A percentile compares a stretch with the other conserved stretches of the same genome.
Conservation (phyloP, 2,797 vertebrate species). For the Naso thynnoides region DNA sequence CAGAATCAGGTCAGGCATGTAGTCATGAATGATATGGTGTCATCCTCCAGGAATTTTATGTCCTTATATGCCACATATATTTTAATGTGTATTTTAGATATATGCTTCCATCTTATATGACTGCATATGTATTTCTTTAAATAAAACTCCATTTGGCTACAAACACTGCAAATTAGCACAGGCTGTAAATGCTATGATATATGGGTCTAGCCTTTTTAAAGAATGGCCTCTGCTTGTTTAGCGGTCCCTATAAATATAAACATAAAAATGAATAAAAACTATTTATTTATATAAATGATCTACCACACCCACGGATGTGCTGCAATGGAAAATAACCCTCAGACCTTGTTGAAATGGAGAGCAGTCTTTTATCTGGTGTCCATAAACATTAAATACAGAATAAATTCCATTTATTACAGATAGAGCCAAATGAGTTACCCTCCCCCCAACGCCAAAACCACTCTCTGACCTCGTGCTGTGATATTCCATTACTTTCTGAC, state of each 20-base stretch:
- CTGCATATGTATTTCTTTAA: conserved; percentile 13
- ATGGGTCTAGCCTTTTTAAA: conserved; percentile 15
- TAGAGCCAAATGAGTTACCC: conserved; percentile 60
- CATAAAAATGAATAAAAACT: conserved; percentile 35
- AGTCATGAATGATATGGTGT: conserved; percentile 22
- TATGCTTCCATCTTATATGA: conserved; percentile 21
- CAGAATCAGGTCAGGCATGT: conserved; percentile 22
- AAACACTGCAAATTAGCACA: conserved; percentile 30
- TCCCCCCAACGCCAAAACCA: conserved; percentile 42
- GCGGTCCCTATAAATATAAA: conserved; percentile 39
- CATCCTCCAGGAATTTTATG: conserved; percentile 22
- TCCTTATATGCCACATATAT: conserved; percentile 32
- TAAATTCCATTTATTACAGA: conserved; percentile 74
- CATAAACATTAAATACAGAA: conserved; percentile 69
- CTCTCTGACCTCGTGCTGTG: conserved; percentile 59
- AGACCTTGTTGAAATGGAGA: conserved; percentile 62
- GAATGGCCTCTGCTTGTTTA: conserved; percentile 16
- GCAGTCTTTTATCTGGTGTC: conserved; percentile 55
- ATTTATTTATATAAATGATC: conserved; percentile 27
- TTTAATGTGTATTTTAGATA: conserved; percentile 38
- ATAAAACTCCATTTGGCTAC: conserved; percentile 26
- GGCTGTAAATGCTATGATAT: conserved; percentile 44
- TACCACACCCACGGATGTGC: conserved; percentile 35
- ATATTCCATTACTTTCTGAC: conserved; percentile 71
- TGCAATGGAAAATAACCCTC: conserved; percentile 42